phyloP scores from a whole-genome alignment of 2,113 vertebrate genomes.

The Lophura nycthemera region DNA sequence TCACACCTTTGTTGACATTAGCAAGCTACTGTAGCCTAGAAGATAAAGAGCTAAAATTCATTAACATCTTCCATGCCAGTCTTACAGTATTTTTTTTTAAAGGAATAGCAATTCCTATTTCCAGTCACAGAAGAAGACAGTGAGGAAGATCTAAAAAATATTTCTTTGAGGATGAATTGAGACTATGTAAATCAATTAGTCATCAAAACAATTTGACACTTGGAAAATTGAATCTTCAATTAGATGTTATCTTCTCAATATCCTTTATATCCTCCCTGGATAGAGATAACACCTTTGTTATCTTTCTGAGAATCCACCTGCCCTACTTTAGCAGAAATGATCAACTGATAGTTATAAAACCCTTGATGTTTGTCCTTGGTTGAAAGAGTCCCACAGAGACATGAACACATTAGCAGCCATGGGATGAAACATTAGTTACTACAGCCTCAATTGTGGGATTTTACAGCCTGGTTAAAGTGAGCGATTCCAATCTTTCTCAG shows the following conservation, averaged over 20 bases:
- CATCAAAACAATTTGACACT: constrained; percentile 80
- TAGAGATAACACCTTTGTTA: constrained; percentile 85
- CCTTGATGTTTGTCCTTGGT: constrained; percentile 83
- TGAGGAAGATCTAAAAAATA: constrained; percentile 22
- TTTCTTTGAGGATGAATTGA: constrained; percentile 50
- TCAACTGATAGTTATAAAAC: constrained; percentile 86
- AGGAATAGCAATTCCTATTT: neutral
- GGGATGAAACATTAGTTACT: constrained; percentile 42
- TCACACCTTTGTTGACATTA: neutral
- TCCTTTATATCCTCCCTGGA: constrained; percentile 80
- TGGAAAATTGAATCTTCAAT: constrained; percentile 77
- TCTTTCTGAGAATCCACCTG: constrained; percentile 82
- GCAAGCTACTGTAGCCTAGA: neutral
- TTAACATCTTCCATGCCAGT: neutral
- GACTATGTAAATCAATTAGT: constrained; percentile 78
- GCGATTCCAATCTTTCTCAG: constrained; percentile 53
- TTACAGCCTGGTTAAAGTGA: constrained; percentile 76
- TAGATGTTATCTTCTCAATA: constrained; percentile 82
- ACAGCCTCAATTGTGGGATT: constrained; percentile 42
- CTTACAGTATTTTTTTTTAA: neutral
- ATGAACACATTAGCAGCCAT: constrained; percentile 63
- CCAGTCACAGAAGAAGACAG: constrained; percentile 1
- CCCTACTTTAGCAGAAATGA: constrained; percentile 84
- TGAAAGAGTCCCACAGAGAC: constrained; percentile 63
- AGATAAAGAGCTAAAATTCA: constrained; percentile 8